Conservation (phyloP, 1,140 invertebrate species). For the Leptinotarsa undecemlineata region DNA sequence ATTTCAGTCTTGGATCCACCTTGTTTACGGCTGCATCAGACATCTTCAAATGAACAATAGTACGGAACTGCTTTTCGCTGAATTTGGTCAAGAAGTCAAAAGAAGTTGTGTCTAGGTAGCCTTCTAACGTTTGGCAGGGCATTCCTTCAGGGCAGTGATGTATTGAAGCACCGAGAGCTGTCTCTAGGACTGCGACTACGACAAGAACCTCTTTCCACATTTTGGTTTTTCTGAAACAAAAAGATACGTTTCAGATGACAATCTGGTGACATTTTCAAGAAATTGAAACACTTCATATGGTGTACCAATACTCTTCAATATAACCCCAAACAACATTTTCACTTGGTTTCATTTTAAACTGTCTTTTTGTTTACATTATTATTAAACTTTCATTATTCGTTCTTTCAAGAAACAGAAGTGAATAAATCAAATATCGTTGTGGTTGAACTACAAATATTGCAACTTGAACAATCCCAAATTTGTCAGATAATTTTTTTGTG, state of each 20-base stretch:
- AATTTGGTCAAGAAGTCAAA: conserved; percentile 44
- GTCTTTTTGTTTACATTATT: no score
- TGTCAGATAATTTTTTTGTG: no score
- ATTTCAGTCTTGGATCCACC: conserved; percentile 43
- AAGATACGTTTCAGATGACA: background rate
- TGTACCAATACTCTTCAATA: no score
- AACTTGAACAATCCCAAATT: no score
- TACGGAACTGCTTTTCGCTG: conserved; percentile 36
- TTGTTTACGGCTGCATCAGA: conserved; percentile 38
- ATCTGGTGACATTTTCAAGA: no score
- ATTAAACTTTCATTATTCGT: no score
- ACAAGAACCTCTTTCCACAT: conserved; percentile 32
- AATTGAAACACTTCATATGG: no score
- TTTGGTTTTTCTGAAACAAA: conserved; percentile 34
- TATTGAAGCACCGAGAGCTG: conserved; percentile 23
- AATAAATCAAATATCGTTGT: no score
- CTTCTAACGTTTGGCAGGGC: conserved; percentile 27
- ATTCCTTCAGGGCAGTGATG: conserved; percentile 37
- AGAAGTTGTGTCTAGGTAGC: conserved; percentile 31
- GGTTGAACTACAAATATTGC: no score
- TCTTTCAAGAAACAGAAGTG: no score
- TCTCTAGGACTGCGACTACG: conserved; percentile 21
- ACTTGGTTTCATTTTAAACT: no score
- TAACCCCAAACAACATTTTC: no score
- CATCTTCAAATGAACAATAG: conserved; percentile 37